Percentiles rank a stretch among this genome's conserved stretches.
Evolutionary conservation across 2,797 vertebrate genomes (phyloP).

Genomic region (Spinus olivaceus): DNA sequence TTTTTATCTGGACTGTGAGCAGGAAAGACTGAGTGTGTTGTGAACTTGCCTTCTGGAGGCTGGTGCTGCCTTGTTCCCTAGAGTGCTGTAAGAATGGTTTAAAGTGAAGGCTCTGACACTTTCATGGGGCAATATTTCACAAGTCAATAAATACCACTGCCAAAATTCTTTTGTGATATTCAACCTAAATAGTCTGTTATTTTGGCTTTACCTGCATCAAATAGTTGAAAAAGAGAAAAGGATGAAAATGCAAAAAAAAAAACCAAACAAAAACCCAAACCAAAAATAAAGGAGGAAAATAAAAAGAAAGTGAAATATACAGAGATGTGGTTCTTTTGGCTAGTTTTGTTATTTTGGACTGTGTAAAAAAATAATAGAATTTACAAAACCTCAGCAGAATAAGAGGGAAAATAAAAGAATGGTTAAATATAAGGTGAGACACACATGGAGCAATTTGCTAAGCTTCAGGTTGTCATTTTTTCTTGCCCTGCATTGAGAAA

Average conservation of each 20-base stretch:
- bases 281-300: neutral
- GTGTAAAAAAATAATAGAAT: neutral
- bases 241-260: neutral
- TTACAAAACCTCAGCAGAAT: neutral
- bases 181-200: neutral
- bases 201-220: neutral
- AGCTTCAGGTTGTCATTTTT: neutral
- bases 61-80: neutral
- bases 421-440: neutral
- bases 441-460: neutral
- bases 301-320: neutral
- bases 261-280: neutral
- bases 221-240: neutral
- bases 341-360: neutral
- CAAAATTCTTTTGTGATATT: neutral
- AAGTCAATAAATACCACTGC: neutral
- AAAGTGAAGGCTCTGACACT: neutral
- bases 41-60: neutral
- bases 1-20: neutral
- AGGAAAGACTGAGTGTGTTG: neutral
- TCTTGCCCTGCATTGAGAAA: neutral
- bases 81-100: neutral
- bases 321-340: neutral
- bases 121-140: neutral
- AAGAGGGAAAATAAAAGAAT: neutral